Percentiles rank a stretch among this genome's conserved stretches.
Conservation (phyloP, 2,113 vertebrate species). For the Pipra filicauda region DNA sequence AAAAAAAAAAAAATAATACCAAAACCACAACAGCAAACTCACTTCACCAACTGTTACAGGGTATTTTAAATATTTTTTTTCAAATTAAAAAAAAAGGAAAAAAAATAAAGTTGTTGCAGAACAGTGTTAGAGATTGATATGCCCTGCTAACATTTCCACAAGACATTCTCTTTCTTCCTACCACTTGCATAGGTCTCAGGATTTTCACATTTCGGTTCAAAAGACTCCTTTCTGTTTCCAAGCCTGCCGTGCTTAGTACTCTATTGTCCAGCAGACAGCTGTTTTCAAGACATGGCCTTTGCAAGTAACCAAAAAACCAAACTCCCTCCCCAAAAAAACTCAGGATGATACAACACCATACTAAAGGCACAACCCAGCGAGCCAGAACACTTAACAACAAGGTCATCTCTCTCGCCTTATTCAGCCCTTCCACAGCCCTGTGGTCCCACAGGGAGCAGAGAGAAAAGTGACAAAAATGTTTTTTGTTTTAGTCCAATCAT, state of each 20-base stretch:
- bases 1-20: not conserved
- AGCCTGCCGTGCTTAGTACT: not conserved
- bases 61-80: not conserved
- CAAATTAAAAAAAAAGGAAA: not conserved
- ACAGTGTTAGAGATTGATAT: not conserved
- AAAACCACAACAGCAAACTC: not conserved
- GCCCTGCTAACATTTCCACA: not conserved
- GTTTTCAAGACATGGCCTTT: conserved; percentile 10
- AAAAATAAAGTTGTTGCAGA: not conserved
- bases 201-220: conserved; percentile 23
- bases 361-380: not conserved
- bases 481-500: not conserved
- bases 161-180: not conserved
- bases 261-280: conserved; percentile 7
- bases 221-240: conserved; percentile 17
- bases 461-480: not conserved
- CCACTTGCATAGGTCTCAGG: not conserved
- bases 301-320: not conserved
- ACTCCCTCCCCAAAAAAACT: not conserved
- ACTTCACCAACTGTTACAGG: not conserved
- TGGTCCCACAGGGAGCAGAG: not conserved
- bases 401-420: not conserved
- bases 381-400: not conserved
- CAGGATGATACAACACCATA: not conserved
- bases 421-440: not conserved